Conservation (phyloP, 2,888 invertebrate species). For the Apamea crenata region DNA sequence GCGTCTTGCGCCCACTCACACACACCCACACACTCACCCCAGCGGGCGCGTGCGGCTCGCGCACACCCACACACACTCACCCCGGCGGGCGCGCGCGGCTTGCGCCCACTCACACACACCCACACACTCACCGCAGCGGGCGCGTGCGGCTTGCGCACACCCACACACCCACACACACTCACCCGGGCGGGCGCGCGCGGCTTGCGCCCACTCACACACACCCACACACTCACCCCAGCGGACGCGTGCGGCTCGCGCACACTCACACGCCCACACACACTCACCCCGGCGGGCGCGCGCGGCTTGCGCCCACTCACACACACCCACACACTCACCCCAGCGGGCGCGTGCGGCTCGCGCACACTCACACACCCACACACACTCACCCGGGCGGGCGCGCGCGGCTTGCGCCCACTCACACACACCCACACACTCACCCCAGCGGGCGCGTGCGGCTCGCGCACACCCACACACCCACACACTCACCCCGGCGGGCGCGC, state of each 20-base stretch:
- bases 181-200: neutral
- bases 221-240: neutral
- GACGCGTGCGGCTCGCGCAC: neutral
- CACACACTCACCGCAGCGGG: neutral
- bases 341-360: neutral
- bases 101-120: too few species aligned
- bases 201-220: too few species aligned
- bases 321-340: too few species aligned
- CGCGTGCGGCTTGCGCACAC: neutral
- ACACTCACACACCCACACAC: too few species aligned
- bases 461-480: too few species aligned
- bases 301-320: too few species aligned
- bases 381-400: neutral
- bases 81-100: neutral
- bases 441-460: neutral
- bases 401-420: too few species aligned
- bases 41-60: neutral
- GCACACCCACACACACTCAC: too few species aligned
- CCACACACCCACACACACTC: too few species aligned
- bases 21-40: too few species aligned
- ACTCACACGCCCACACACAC: too few species aligned
- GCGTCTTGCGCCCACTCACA: neutral
- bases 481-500: neutral
- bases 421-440: too few species aligned
- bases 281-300: neutral